These are phyloP conservation scores for Orthosia incerta DNA, from an alignment of 2,888 invertebrate species.

Conservation along the genomic window DNA sequence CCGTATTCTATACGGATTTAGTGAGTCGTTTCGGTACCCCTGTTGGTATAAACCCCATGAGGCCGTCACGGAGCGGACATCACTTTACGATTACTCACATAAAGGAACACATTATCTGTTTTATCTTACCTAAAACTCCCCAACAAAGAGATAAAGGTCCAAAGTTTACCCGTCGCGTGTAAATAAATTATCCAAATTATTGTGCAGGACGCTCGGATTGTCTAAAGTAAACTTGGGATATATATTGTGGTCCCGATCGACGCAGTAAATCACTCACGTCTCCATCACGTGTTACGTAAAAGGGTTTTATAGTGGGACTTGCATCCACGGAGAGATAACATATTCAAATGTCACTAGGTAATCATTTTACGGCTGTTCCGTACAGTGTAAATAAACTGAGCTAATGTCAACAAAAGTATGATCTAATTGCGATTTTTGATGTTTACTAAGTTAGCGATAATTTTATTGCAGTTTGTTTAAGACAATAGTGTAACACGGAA, in stretches of 20 bases:
- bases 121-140: constrained; percentile 86
- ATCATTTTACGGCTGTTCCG: constrained; percentile 57
- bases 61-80: constrained; percentile 73
- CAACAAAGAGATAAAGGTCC: constrained; percentile 88
- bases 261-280: constrained; percentile 85
- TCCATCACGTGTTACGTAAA: constrained; percentile 82
- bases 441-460: constrained; percentile 41
- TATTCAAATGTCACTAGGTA: constrained; percentile 72
- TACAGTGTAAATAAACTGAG: constrained; percentile 58
- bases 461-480: constrained; percentile 48
- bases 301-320: constrained; percentile 83
- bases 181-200: constrained; percentile 88
- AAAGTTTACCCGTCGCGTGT: constrained; percentile 83
- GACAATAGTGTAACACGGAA: constrained; percentile 32
- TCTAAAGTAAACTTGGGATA: constrained; percentile 86
- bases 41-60: constrained; percentile 78
- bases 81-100: constrained; percentile 86
- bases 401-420: constrained; percentile 49
- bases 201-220: constrained; percentile 81
- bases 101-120: constrained; percentile 87
- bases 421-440: constrained; percentile 56
- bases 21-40: constrained; percentile 54
- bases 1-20: constrained; percentile 52
- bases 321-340: constrained; percentile 81
- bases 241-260: constrained; percentile 80